Evolutionary conservation across 2,888 invertebrate genomes (phyloP).

Genomic region (Cactoblastis cactorum): DNA sequence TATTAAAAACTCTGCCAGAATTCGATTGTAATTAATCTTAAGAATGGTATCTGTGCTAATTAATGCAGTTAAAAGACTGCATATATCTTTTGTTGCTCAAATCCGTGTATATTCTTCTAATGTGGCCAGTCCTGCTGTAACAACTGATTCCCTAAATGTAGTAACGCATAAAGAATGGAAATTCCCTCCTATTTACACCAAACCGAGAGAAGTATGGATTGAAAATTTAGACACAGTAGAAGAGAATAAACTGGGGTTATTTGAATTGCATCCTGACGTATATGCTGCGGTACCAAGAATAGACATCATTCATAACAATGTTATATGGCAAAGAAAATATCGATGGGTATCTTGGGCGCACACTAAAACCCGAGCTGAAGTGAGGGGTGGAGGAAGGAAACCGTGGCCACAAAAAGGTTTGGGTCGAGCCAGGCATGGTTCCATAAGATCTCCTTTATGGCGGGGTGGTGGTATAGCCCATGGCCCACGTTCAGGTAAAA

Average conservation of each 20-base stretch:
- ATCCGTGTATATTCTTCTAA: conserved; percentile 46
- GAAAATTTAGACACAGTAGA: conserved; percentile 88
- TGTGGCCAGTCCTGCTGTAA: conserved; percentile 27
- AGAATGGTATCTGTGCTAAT: conserved; percentile 55
- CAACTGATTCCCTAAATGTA: conserved; percentile 40
- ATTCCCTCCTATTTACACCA: conserved; percentile 75
- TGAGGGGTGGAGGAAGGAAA: conserved; percentile 92
- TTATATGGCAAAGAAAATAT: conserved; percentile 91
- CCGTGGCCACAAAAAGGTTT: conserved; percentile 98
- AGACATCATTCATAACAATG: conserved; percentile 92
- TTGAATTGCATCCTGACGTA: conserved; percentile 93
- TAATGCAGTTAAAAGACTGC: conserved; percentile 57
- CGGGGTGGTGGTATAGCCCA: conserved; percentile 90
- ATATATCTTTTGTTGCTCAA: conserved; percentile 46
- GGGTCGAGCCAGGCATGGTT: conserved; percentile 95
- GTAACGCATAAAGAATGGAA: conserved; percentile 67
- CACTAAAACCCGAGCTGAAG: conserved; percentile 90
- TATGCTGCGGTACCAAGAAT: conserved; percentile 91
- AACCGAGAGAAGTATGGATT: conserved; percentile 90
- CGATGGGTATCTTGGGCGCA: conserved; percentile 89
- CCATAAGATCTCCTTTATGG: conserved; percentile 93
- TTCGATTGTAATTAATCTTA: not conserved
- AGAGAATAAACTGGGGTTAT: conserved; percentile 88
- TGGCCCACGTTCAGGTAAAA: conserved; percentile 94
- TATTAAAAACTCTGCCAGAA: too few species aligned